Conservation (phyloP, 2,797 vertebrate genomes). For the Caiman crocodilus region DNA sequence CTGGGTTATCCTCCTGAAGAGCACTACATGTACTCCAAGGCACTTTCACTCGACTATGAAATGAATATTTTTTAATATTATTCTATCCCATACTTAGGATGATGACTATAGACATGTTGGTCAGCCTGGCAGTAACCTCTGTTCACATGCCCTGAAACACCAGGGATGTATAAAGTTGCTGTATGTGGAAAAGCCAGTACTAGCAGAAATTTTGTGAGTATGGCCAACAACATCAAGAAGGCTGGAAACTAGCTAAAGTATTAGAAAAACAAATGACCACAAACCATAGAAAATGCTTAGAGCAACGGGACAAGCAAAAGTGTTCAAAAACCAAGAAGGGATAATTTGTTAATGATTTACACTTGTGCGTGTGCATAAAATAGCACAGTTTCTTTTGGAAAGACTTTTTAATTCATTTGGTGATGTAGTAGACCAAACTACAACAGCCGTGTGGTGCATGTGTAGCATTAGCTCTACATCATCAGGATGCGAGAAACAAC, state of each 20-base stretch:
- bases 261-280: slow-evolving; percentile 77
- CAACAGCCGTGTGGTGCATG: neutral
- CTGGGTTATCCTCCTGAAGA: neutral
- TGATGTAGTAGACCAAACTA: neutral
- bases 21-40: neutral
- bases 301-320: slow-evolving; percentile 67
- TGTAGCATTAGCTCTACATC: neutral
- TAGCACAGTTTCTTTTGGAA: slow-evolving; percentile 60
- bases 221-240: slow-evolving; percentile 69
- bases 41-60: slow-evolving; percentile 3
- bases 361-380: slow-evolving; percentile 58
- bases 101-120: slow-evolving; percentile 45
- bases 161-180: slow-evolving; percentile 71
- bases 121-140: slow-evolving; percentile 54
- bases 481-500: neutral
- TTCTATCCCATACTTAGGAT: slow-evolving; percentile 57
- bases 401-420: slow-evolving; percentile 31
- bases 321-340: slow-evolving; percentile 39
- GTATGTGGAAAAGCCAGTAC: slow-evolving; percentile 78
- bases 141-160: slow-evolving; percentile 59
- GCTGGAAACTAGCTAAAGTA: slow-evolving; percentile 76
- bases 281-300: slow-evolving; percentile 78
- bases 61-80: slow-evolving; percentile 40
- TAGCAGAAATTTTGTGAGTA: slow-evolving; percentile 73
- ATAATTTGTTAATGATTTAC: slow-evolving; percentile 74